Evolutionary conservation across 2,113 vertebrate species (phyloP).

Genomic region (Eurypyga helias): DNA sequence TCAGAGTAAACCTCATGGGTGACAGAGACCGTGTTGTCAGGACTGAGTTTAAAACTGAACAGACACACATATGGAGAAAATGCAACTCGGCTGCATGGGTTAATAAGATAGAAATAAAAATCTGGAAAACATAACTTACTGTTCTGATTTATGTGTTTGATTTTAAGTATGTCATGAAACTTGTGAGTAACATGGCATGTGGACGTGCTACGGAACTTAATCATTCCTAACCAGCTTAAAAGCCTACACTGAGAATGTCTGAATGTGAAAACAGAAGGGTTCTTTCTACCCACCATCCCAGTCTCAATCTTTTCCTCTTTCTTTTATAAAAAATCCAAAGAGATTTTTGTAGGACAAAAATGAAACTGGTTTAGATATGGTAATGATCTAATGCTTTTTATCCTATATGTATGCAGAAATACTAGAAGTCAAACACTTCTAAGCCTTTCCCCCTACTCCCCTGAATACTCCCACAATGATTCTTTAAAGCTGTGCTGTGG

Average conservation of each 20-base stretch:
- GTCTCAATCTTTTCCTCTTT: slow-evolving; percentile 15
- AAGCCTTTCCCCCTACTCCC: background rate
- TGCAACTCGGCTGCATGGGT: background rate
- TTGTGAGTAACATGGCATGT: background rate
- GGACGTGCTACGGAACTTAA: background rate
- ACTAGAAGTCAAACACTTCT: slow-evolving; percentile 67
- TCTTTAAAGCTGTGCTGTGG: slow-evolving; percentile 58
- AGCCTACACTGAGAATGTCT: background rate
- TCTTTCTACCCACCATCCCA: background rate
- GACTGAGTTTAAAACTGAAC: background rate
- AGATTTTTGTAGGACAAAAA: slow-evolving; percentile 65
- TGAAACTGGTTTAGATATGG: slow-evolving; percentile 69
- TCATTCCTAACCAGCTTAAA: background rate
- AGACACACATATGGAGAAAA: background rate
- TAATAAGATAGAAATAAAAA: background rate
- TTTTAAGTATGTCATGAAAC: background rate
- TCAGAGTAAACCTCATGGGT: slow-evolving; percentile 33
- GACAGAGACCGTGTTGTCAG: background rate
- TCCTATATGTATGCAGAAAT: slow-evolving; percentile 62
- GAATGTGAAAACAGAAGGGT: background rate
- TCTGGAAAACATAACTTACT: background rate
- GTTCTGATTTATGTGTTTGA: background rate
- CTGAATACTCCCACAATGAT: slow-evolving; percentile 49
- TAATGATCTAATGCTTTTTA: slow-evolving; percentile 69
- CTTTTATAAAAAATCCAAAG: slow-evolving; percentile 52